Evolutionary conservation across 2,113 vertebrate genomes (phyloP).

Genomic region (Guaruba guarouba): DNA sequence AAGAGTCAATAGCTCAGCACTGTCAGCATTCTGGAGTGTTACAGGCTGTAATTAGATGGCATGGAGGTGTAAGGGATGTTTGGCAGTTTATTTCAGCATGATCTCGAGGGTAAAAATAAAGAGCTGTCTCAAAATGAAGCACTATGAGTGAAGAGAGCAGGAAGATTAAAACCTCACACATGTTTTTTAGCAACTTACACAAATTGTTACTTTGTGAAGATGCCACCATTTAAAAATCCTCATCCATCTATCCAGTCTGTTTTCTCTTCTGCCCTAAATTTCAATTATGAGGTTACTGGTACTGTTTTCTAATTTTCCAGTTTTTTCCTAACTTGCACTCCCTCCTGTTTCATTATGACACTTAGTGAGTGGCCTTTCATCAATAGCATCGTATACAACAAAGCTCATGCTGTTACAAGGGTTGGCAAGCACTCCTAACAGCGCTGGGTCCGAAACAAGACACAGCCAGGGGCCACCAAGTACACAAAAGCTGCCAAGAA

Average conservation of each 20-base stretch:
- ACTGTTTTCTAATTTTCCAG: neutral
- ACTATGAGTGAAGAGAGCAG: slow-evolving; percentile 36
- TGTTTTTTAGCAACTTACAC: neutral
- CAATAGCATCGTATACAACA: neutral
- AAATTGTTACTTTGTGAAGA: slow-evolving; percentile 7
- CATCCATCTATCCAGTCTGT: neutral
- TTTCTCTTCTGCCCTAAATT: neutral
- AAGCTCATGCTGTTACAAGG: neutral
- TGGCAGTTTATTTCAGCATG: slow-evolving; percentile 83
- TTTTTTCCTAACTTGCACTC: neutral
- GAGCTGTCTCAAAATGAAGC: slow-evolving; percentile 62
- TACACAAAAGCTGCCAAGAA: neutral
- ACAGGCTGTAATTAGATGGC: slow-evolving; percentile 87
- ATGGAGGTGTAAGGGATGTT: slow-evolving; percentile 81
- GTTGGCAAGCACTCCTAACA: neutral
- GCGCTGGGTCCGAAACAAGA: neutral
- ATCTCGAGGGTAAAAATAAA: slow-evolving; percentile 75
- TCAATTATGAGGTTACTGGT: neutral
- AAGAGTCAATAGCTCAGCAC: slow-evolving; percentile 86
- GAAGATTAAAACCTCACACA: slow-evolving; percentile 32
- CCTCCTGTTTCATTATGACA: neutral
- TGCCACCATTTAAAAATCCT: neutral
- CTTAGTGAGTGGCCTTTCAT: neutral
- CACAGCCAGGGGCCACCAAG: neutral
- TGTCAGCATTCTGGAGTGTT: slow-evolving; percentile 80